Percentiles rank a stretch among this genome's conserved stretches.
These are phyloP conservation scores for Tortricodes alternella DNA, from an alignment of 2,888 invertebrate species.

Conservation along the genomic window DNA sequence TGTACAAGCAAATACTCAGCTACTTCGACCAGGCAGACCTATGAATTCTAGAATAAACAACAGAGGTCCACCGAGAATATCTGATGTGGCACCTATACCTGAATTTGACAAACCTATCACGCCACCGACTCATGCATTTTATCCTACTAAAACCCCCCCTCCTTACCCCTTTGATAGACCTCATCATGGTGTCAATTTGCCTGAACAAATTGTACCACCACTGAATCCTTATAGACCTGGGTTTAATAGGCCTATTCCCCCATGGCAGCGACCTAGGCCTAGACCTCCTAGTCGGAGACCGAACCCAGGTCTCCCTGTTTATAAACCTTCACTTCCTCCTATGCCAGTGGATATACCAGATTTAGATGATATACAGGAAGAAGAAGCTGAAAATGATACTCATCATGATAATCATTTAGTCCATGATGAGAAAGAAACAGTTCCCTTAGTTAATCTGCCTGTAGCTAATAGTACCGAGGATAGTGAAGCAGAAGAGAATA, in stretches of 20 bases:
- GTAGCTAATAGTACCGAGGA: conserved; percentile 51
- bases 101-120: conserved; percentile 83
- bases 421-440: conserved; percentile 49
- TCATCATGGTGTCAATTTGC: conserved; percentile 86
- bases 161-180: conserved; percentile 91
- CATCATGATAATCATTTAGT: conserved; percentile 65
- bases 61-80: conserved; percentile 93
- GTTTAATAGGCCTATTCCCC: conserved; percentile 84
- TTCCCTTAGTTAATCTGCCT: conserved; percentile 43
- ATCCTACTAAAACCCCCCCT: conserved; percentile 81
- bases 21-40: conserved; percentile 85
- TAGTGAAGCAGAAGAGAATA: conserved; percentile 51
- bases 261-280: conserved; percentile 86
- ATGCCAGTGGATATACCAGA: conserved; percentile 64
- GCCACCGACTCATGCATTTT: conserved; percentile 68
- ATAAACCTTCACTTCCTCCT: conserved; percentile 83
- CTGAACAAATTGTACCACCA: conserved; percentile 88
- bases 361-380: conserved; percentile 53
- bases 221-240: conserved; percentile 81
- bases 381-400: conserved; percentile 67
- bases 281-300: conserved; percentile 78
- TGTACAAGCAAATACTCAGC: conserved; percentile 89
- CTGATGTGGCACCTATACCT: conserved; percentile 88
- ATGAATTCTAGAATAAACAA: conserved; percentile 92
- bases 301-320: conserved; percentile 82